phyloP scores from a whole-genome alignment of 92 coral and sea anemone species.

The Umimayanthus chanpuru region DNA sequence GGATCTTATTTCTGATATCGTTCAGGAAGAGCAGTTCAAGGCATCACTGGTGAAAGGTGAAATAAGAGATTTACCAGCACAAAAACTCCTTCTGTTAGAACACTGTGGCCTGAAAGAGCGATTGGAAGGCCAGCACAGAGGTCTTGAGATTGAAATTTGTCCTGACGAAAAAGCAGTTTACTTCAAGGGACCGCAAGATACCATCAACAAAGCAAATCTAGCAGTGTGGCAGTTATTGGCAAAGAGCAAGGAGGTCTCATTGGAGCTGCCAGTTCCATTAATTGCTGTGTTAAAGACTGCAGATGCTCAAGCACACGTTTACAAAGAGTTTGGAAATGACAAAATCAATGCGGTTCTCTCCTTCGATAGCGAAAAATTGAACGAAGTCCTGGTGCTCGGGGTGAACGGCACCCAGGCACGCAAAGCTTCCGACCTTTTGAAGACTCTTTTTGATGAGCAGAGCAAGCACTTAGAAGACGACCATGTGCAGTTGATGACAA shows the following conservation, averaged over 20 bases:
- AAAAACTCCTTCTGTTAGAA: slow-evolving; percentile 34
- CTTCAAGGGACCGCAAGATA: slow-evolving; percentile 47
- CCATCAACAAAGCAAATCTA: slow-evolving; percentile 42
- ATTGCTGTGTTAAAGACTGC: slow-evolving; percentile 31
- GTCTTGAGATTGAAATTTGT: slow-evolving; percentile 28
- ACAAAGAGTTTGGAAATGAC: slow-evolving; percentile 15
- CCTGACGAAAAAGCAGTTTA: slow-evolving; percentile 30
- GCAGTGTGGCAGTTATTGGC: slow-evolving; percentile 48
- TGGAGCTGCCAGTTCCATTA: slow-evolving; percentile 39
- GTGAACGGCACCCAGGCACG: slow-evolving; percentile 44
- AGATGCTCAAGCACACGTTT: slow-evolving; percentile 33
- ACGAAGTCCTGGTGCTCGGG: slow-evolving; percentile 44
- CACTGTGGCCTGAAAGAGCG: slow-evolving; percentile 40
- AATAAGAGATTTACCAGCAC: slow-evolving; percentile 14
- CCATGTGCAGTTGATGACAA: slow-evolving; percentile 49
- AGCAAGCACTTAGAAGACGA: slow-evolving; percentile 54
- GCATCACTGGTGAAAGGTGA: slow-evolving; percentile 32
- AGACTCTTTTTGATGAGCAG: slow-evolving; percentile 46
- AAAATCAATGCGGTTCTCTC: slow-evolving; percentile 42
- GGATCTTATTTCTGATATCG: slow-evolving; percentile 45
- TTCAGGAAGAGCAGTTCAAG: slow-evolving; percentile 36
- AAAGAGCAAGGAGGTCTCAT: slow-evolving; percentile 19
- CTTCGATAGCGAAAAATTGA: slow-evolving; percentile 24
- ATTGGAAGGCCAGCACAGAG: slow-evolving; percentile 31
- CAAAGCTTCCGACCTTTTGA: slow-evolving; percentile 48